A percentile compares a stretch with the other conserved stretches of the same genome.
phyloP scores from a whole-genome alignment of 2,888 invertebrate species.

The Sinodicranocentrus sp. region DNA sequence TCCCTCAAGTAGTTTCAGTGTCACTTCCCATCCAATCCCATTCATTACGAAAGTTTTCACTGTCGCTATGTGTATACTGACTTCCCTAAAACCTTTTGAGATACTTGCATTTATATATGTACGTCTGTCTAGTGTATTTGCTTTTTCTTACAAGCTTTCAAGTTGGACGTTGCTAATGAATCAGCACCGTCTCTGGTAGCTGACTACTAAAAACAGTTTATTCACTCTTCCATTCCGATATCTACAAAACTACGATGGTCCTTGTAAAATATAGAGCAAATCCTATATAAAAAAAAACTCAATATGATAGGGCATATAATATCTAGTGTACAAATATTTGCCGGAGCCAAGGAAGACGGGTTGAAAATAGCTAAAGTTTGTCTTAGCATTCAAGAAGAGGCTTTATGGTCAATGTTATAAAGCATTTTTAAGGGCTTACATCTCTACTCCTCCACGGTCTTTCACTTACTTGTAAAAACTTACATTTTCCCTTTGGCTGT shows the following conservation, averaged over 20 bases:
- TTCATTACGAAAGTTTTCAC: neutral
- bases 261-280: too few relatives aligned
- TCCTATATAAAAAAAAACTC: too few relatives aligned
- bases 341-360: neutral
- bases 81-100: neutral
- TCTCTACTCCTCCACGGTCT: conserved; percentile 7
- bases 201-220: neutral
- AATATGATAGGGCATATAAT: neutral
- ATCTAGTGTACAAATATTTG: conserved; percentile 15
- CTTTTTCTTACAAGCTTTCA: conserved; percentile 17
- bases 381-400: conserved; percentile 6
- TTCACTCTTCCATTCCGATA: neutral
- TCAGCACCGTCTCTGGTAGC: conserved; percentile 6
- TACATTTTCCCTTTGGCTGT: conserved; percentile 23
- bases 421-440: conserved; percentile 51
- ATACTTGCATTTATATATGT: neutral
- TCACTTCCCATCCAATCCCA: conserved; percentile 38
- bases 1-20: conserved; percentile 44
- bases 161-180: conserved; percentile 43
- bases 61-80: neutral
- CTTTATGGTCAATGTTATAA: conserved; percentile 57
- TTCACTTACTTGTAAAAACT: conserved; percentile 20
- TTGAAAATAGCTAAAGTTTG: conserved; percentile 13
- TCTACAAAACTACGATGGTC: too few relatives aligned
- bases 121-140: neutral